Evolutionary conservation across 2,797 vertebrate genomes (phyloP).

Genomic region (Eupleurogrammus muticus): DNA sequence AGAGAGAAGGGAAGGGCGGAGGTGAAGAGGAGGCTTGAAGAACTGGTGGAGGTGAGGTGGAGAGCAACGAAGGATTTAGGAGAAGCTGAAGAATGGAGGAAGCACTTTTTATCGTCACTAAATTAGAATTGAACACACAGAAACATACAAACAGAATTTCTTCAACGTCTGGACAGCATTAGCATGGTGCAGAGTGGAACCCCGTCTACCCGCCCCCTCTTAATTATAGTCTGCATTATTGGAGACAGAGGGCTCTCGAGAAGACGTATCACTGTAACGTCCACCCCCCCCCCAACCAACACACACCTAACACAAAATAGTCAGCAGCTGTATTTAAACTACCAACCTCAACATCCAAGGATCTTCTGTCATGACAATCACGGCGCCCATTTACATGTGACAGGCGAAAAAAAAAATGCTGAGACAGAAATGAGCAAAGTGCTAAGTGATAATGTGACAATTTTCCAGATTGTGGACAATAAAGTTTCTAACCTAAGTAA

Average conservation of each 20-base stretch:
- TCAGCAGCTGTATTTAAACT: constrained; percentile 44
- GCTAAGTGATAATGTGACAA: constrained; percentile 17
- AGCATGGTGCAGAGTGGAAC: constrained; percentile 54
- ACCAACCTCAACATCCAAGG: constrained; percentile 35
- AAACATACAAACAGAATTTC: constrained; percentile 61
- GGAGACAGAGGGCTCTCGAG: constrained; percentile 57
- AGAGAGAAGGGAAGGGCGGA: constrained; percentile 47
- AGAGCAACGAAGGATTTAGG: constrained; percentile 12
- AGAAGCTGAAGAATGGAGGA: neutral
- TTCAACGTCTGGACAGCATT: constrained; percentile 76
- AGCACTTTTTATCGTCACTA: constrained; percentile 47
- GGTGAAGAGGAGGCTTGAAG: constrained; percentile 35
- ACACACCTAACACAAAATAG: constrained; percentile 41
- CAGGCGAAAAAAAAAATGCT: constrained; percentile 20
- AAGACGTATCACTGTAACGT: constrained; percentile 65
- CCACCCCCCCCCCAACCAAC: constrained; percentile 36
- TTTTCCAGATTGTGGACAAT: too few species aligned
- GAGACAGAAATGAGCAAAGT: constrained; percentile 33
- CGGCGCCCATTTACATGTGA: constrained; percentile 57
- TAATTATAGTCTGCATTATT: constrained; percentile 74
- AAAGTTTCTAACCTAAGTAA: constrained; percentile 12
- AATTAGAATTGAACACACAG: constrained; percentile 45
- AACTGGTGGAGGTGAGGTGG: constrained; percentile 8
- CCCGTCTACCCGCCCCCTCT: constrained; percentile 26
- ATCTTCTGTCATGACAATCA: constrained; percentile 60